These are phyloP conservation scores for Tipula helvola DNA, from an alignment of 2,888 invertebrate genomes.

Conservation along the genomic window DNA sequence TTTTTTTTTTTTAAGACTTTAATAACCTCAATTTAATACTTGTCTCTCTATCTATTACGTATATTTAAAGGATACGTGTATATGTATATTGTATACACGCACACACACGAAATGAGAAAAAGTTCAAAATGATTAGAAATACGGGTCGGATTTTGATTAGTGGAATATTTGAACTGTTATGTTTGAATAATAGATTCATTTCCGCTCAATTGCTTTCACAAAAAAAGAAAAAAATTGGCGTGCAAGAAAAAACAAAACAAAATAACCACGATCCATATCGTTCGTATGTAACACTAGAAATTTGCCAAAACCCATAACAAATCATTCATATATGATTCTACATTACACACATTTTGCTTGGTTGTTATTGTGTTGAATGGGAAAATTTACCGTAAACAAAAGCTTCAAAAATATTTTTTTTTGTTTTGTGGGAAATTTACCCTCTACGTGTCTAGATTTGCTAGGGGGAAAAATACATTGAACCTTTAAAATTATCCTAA, in stretches of 20 bases:
- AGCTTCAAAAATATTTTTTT: not conserved
- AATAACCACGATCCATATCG: not conserved
- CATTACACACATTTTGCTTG: not conserved
- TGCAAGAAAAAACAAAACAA: not conserved
- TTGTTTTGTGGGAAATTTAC: not conserved
- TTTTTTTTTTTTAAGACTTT: not conserved
- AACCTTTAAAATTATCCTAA: not conserved
- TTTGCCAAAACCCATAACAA: not conserved
- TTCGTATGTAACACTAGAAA: not conserved
- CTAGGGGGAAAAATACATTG: not conserved
- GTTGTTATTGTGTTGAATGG: not conserved
- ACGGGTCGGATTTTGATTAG: not conserved
- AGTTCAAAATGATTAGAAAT: not conserved
- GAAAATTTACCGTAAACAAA: not conserved
- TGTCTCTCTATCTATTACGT: not conserved
- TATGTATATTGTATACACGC: not conserved
- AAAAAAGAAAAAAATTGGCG: not conserved
- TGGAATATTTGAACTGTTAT: not conserved
- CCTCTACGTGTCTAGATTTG: not conserved
- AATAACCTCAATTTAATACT: not conserved
- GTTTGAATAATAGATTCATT: conserved; percentile 4
- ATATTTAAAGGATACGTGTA: not conserved
- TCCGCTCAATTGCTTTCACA: not conserved
- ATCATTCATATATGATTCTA: not conserved
- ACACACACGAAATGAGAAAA: not conserved